Evolutionary conservation across 2,113 vertebrate species (phyloP).

Genomic region (Crotophaga sulcirostris): DNA sequence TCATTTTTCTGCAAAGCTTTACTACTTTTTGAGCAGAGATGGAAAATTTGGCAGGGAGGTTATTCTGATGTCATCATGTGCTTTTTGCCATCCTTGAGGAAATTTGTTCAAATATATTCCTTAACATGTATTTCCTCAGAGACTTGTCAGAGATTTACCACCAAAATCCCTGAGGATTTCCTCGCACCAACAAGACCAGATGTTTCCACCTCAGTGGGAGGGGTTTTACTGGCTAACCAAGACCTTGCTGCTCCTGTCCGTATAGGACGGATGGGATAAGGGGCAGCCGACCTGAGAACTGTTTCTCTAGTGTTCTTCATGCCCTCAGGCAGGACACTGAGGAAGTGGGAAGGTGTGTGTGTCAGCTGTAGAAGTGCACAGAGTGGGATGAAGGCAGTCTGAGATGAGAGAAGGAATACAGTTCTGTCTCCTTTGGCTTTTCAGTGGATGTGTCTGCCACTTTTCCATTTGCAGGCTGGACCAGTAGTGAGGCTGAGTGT

Average conservation of each 20-base stretch:
- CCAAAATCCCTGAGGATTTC: background rate
- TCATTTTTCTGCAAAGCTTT: constrained; percentile 13
- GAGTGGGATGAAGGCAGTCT: background rate
- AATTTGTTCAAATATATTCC: background rate
- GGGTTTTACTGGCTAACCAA: background rate
- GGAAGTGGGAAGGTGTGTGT: background rate
- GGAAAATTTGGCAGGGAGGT: background rate
- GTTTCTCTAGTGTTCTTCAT: background rate
- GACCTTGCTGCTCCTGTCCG: background rate
- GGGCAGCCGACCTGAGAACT: background rate
- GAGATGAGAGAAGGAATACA: background rate
- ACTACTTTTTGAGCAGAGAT: background rate
- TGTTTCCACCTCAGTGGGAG: background rate
- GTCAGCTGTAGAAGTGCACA: background rate
- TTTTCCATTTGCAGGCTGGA: background rate
- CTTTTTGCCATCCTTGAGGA: background rate
- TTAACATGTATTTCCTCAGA: background rate
- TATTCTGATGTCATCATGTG: background rate
- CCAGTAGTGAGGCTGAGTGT: background rate
- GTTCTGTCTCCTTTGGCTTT: background rate
- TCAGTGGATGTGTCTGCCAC: background rate
- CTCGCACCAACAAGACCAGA: background rate
- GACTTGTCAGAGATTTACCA: background rate
- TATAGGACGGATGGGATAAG: background rate
- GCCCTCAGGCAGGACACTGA: background rate